Evolutionary conservation across 23 tunicate genomes (phyloP).

Genomic region (Aplidium turbinatum): DNA sequence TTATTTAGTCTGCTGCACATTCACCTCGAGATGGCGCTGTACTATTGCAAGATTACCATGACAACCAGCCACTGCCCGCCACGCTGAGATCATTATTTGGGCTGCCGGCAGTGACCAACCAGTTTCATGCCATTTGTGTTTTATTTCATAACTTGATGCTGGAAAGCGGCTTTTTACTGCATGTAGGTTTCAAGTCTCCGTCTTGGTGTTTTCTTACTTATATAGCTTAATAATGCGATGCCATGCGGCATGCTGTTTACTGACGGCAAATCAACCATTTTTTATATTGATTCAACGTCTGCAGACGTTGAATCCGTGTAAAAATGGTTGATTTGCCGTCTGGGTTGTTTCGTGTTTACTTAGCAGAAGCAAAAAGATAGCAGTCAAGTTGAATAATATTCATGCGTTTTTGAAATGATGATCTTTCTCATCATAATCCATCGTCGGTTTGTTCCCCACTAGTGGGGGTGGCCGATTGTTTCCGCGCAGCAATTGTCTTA

Average conservation of each 20-base stretch:
- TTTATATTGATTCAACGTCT: no score
- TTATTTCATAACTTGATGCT: constrained; percentile 68
- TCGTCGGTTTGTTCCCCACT: no score
- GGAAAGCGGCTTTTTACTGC: constrained; percentile 70
- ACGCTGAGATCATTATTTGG: constrained; percentile 32
- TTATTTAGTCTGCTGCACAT: neutral
- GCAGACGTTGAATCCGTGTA: no score
- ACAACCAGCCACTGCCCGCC: constrained; percentile 47
- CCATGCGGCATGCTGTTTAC: neutral
- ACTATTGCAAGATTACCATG: constrained; percentile 65
- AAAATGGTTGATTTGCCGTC: no score
- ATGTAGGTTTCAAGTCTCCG: constrained; percentile 4
- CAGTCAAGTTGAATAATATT: no score
- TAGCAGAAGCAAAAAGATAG: no score
- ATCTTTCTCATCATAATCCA: no score
- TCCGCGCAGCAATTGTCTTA: no score
- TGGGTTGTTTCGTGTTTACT: no score
- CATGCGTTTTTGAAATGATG: no score
- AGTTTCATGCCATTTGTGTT: constrained; percentile 65
- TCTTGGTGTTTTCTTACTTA: neutral
- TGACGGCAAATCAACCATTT: neutral
- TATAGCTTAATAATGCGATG: neutral
- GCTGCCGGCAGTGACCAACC: constrained; percentile 37
- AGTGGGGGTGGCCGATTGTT: no score
- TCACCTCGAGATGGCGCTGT: neutral